These are phyloP conservation scores for Epirrita christyi DNA, from an alignment of 2,888 invertebrate species.

Conservation along the genomic window DNA sequence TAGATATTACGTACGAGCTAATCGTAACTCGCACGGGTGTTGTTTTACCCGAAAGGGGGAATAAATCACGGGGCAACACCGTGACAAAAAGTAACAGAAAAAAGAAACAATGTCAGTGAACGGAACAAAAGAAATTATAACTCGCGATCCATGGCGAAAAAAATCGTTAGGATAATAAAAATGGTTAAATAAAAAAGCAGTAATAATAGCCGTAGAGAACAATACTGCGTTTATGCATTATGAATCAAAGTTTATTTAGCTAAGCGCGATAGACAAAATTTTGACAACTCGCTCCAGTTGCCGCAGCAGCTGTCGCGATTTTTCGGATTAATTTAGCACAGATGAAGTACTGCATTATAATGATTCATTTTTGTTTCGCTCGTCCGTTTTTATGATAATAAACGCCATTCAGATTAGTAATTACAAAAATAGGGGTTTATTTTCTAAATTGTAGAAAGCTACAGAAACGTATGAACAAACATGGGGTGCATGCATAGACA, in stretches of 20 bases:
- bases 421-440: conserved; percentile 40
- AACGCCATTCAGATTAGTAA: conserved; percentile 48
- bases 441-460: conserved; percentile 14
- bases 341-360: conserved; percentile 75
- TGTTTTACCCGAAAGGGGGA: conserved; percentile 82
- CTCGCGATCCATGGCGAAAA: conserved; percentile 76
- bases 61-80: conserved; percentile 79
- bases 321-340: conserved; percentile 69
- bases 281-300: conserved; percentile 62
- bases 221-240: conserved; percentile 71
- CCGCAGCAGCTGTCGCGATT: conserved; percentile 72
- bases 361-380: conserved; percentile 68
- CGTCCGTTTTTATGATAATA: conserved; percentile 60
- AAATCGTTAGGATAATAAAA: conserved; percentile 83
- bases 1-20: conserved; percentile 81
- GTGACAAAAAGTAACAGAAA: conserved; percentile 67
- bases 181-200: conserved; percentile 76
- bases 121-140: conserved; percentile 83
- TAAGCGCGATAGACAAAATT: conserved; percentile 67
- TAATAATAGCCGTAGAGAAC: conserved; percentile 79
- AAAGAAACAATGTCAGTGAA: conserved; percentile 78
- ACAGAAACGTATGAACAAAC: conserved; percentile 8
- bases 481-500: conserved; percentile 37
- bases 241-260: conserved; percentile 78
- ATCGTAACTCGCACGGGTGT: conserved; percentile 83